phyloP scores from a whole-genome alignment of 1,140 invertebrate genomes.

The Drosophila littoralis region DNA sequence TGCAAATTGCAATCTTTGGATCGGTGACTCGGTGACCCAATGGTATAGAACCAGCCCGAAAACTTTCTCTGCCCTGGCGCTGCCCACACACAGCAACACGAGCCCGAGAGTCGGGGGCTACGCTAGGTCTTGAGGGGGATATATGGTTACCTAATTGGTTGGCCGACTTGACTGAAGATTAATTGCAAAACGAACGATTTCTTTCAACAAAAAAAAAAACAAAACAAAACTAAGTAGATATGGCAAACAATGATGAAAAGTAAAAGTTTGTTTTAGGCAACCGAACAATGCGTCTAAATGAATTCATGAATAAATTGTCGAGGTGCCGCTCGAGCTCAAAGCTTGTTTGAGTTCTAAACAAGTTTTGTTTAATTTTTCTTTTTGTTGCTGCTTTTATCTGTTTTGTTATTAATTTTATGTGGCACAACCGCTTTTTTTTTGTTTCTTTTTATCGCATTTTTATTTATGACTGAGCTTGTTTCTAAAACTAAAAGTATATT shows the following conservation, averaged over 20 bases:
- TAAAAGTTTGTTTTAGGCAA: conserved; percentile 71
- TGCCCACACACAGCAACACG: conserved; percentile 47
- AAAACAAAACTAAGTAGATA: conserved; percentile 8
- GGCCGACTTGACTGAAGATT: conserved; percentile 53
- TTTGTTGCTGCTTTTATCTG: conserved; percentile 21
- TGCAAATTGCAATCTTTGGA: conserved; percentile 58
- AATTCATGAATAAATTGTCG: conserved; percentile 74
- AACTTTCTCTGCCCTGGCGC: conserved; percentile 53
- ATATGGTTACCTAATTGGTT: conserved; percentile 71
- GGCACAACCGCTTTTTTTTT: conserved; percentile 6
- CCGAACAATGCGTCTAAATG: conserved; percentile 64
- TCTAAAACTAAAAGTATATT: conserved; percentile 15
- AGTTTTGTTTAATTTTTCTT: conserved; percentile 46
- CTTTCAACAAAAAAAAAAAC: conserved; percentile 18
- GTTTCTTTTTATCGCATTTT: conserved; percentile 24
- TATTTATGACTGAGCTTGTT: conserved; percentile 14
- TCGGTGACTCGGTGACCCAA: conserved; percentile 29
- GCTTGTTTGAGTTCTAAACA: conserved; percentile 62
- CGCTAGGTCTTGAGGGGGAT: conserved; percentile 19
- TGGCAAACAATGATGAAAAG: conserved; percentile 64
- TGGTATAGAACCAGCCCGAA: conserved; percentile 63
- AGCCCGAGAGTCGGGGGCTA: background rate
- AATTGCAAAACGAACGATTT: conserved; percentile 71
- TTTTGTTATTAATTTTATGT: conserved; percentile 57
- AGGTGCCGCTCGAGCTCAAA: background rate